phyloP scores from a whole-genome alignment of 1,140 invertebrate genomes.

The Harpegnathos saltator region DNA sequence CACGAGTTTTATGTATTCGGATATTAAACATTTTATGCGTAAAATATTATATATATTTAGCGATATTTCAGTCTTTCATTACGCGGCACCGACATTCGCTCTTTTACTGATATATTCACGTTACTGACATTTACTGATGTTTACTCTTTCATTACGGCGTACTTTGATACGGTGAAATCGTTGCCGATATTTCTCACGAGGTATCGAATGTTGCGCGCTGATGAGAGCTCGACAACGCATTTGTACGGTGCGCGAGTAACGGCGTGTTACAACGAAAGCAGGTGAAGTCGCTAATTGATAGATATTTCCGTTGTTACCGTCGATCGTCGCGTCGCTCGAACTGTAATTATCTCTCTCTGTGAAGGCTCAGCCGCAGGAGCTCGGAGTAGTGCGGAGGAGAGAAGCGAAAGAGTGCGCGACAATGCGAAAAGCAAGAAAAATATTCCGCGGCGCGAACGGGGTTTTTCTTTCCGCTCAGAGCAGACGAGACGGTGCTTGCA shows the following conservation, averaged over 20 bases:
- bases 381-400: not conserved
- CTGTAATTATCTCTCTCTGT: constrained; percentile 6
- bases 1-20: constrained; percentile 41
- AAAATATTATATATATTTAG: too few relatives aligned
- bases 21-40: constrained; percentile 25
- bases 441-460: constrained; percentile 12
- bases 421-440: constrained; percentile 32
- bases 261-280: not conserved
- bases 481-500: constrained; percentile 14
- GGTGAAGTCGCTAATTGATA: not conserved
- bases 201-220: not conserved
- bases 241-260: not conserved
- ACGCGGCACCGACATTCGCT: too few relatives aligned
- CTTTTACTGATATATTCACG: too few relatives aligned
- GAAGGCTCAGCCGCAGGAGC: constrained; percentile 3
- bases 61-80: too few relatives aligned
- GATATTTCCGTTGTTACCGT: not conserved
- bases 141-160: constrained; percentile 20
- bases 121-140: too few relatives aligned
- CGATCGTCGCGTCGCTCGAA: not conserved
- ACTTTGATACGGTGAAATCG: constrained; percentile 15
- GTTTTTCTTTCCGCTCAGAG: constrained; percentile 25
- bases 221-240: not conserved
- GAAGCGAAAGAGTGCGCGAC: constrained; percentile 7
- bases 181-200: not conserved